Evolutionary conservation across 2,113 vertebrate genomes (phyloP).

Genomic region (Ictidomys tridecemlineatus): DNA sequence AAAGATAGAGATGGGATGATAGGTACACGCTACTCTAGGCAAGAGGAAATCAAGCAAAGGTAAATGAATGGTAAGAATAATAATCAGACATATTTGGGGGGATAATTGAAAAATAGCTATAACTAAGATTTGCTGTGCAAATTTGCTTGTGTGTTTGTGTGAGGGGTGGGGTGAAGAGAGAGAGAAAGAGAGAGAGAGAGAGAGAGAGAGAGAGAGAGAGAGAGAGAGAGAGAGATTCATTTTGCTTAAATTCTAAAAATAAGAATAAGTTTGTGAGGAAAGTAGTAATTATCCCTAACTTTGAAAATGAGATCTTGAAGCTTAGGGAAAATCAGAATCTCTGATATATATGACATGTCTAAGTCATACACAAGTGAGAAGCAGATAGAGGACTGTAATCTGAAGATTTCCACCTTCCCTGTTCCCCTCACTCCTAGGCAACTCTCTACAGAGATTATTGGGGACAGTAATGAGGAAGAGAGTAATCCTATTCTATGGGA

Average conservation of each 20-base stretch:
- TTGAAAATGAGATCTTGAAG: neutral
- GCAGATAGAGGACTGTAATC: neutral
- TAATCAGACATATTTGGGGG: fast-evolving
- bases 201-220: too few relatives aligned
- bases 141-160: too few relatives aligned
- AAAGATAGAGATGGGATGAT: neutral
- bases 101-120: neutral
- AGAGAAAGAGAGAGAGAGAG: too few relatives aligned
- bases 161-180: too few relatives aligned
- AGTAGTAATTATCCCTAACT: neutral
- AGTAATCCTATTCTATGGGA: neutral
- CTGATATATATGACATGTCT: neutral
- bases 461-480: neutral
- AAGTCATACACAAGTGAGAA: neutral
- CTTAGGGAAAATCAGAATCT: neutral
- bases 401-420: neutral
- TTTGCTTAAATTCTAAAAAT: constrained; percentile 13
- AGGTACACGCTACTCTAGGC: neutral
- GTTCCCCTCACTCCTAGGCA: neutral
- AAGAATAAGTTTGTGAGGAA: neutral
- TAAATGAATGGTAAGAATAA: neutral
- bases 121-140: neutral
- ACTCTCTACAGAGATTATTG: neutral
- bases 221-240: neutral
- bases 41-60: neutral